Percentiles rank a stretch among this genome's conserved stretches.
phyloP scores from a whole-genome alignment of 1,140 invertebrate genomes.

The Formica selysi region DNA sequence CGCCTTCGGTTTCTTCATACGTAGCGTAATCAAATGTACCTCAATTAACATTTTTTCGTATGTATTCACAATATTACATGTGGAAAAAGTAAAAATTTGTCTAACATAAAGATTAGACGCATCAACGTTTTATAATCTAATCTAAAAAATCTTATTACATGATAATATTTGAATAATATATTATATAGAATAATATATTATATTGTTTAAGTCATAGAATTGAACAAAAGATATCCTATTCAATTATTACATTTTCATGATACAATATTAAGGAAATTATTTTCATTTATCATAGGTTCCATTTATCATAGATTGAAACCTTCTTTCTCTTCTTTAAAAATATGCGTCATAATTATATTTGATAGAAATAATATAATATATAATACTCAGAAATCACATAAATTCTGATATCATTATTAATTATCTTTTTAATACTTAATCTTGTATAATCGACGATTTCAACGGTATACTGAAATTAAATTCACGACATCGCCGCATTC shows the following conservation, averaged over 20 bases:
- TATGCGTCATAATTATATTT: not conserved
- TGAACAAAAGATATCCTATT: not conserved
- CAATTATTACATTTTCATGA: not conserved
- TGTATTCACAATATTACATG: not conserved
- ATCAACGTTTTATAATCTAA: not conserved
- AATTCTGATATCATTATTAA: too few species aligned
- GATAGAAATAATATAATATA: not conserved
- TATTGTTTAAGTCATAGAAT: not conserved
- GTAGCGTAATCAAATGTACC: not conserved
- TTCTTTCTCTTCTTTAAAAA: not conserved
- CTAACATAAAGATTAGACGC: not conserved
- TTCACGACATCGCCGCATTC: not conserved
- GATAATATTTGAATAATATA: not conserved
- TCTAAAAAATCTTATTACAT: not conserved
- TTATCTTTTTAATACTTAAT: too few species aligned
- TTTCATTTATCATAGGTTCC: conserved; percentile 6
- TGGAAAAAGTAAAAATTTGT: not conserved
- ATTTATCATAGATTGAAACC: conserved; percentile 27
- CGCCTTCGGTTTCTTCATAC: conserved; percentile 19
- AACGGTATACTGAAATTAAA: not conserved
- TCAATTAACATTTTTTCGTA: not conserved
- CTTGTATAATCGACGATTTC: not conserved
- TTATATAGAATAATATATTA: not conserved
- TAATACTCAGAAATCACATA: not conserved
- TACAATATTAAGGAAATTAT: not conserved